Conservation (phyloP, 2,113 vertebrate genomes). For the Tragelaphus scriptus region DNA sequence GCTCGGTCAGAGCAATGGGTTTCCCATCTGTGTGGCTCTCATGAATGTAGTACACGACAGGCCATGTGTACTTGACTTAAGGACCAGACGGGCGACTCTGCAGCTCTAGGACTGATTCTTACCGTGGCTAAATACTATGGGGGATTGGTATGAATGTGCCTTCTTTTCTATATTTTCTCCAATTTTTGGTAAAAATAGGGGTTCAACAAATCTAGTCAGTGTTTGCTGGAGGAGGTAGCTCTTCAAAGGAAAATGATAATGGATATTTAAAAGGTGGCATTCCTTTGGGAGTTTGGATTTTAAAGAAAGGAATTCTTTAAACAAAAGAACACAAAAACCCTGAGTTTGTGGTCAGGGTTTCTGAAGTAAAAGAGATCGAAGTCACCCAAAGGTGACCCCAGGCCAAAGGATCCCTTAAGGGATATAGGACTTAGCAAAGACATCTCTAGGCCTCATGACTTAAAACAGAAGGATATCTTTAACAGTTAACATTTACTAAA, state of each 20-base stretch:
- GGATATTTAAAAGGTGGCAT: background rate
- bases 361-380: background rate
- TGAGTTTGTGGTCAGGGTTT: background rate
- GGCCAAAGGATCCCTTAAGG: background rate
- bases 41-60: accelerated
- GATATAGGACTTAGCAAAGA: background rate
- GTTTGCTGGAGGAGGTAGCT: background rate
- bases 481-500: background rate
- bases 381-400: background rate
- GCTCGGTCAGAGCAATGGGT: background rate
- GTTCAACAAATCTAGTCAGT: background rate
- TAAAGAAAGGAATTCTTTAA: background rate
- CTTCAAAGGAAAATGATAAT: background rate
- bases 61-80: background rate
- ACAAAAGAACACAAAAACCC: background rate
- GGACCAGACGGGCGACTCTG: background rate
- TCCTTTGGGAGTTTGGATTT: background rate
- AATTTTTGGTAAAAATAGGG: background rate
- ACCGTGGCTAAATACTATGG: background rate
- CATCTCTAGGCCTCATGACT: background rate
- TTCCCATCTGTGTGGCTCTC: background rate
- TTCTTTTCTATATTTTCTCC: background rate
- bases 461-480: background rate
- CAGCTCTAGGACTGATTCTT: background rate
- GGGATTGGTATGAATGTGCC: background rate